These are phyloP conservation scores for Drosophila limbata DNA, from an alignment of 2,888 invertebrate genomes.

Conservation along the genomic window DNA sequence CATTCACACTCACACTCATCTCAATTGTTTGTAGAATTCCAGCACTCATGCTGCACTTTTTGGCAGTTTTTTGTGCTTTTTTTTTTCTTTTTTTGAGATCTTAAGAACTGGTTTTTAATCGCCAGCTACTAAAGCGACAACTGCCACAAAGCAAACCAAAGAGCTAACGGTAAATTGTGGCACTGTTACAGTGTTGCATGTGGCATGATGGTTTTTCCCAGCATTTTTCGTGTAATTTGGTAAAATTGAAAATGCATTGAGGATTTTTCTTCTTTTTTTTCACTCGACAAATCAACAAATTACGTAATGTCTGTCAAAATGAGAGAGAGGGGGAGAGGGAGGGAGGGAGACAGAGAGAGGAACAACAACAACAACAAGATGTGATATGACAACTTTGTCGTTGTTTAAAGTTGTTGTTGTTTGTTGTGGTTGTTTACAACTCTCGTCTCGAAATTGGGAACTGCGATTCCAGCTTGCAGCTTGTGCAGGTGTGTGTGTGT, in stretches of 20 bases:
- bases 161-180: conserved; percentile 36
- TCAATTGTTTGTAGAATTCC: conserved; percentile 40
- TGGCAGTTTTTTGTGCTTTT: conserved; percentile 23
- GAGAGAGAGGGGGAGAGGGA: neutral
- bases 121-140: conserved; percentile 14
- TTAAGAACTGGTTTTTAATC: conserved; percentile 44
- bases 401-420: conserved; percentile 25
- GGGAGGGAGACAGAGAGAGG: conserved; percentile 1
- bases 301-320: conserved; percentile 36
- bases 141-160: neutral
- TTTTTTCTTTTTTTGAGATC: conserved; percentile 17
- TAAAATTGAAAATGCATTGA: conserved; percentile 70
- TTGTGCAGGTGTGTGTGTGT: conserved; percentile 16
- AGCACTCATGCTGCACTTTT: conserved; percentile 51
- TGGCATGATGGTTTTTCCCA: conserved; percentile 49
- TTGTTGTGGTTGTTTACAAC: conserved; percentile 44
- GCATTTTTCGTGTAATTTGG: conserved; percentile 72
- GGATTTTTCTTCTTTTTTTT: conserved; percentile 19
- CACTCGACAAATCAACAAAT: conserved; percentile 22
- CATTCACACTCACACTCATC: neutral
- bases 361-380: conserved; percentile 6
- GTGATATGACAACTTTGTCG: conserved; percentile 32
- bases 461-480: conserved; percentile 34
- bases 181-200: conserved; percentile 25
- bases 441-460: conserved; percentile 39